phyloP scores from a whole-genome alignment of 2,797 vertebrate genomes.

The Calcarius lapponicus region DNA sequence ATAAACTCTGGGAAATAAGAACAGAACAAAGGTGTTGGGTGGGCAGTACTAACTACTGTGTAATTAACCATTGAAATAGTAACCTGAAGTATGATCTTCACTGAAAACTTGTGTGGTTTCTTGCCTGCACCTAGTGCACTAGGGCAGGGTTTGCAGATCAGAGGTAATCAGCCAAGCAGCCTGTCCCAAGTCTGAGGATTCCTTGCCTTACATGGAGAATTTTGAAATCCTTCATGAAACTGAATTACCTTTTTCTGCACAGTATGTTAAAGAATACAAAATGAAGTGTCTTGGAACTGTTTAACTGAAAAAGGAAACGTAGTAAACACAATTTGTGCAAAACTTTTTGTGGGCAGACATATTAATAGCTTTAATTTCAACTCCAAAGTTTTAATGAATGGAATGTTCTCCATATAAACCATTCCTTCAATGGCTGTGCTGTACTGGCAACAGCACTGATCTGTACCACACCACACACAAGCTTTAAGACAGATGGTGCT shows the following conservation, averaged over 20 bases:
- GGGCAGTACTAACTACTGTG: slow-evolving; percentile 36
- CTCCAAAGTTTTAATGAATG: background rate
- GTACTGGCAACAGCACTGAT: background rate
- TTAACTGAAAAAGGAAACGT: background rate
- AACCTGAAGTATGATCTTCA: background rate
- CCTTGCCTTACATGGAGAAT: background rate
- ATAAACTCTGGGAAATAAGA: slow-evolving; percentile 86
- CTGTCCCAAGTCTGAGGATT: background rate
- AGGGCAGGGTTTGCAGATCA: background rate
- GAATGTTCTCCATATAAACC: background rate
- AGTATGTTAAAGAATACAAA: background rate
- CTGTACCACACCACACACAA: background rate
- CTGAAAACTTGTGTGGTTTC: background rate
- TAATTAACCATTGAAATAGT: slow-evolving; percentile 11
- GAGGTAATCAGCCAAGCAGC: background rate
- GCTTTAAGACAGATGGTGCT: background rate
- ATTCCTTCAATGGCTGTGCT: background rate
- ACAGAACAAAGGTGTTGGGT: slow-evolving; percentile 57
- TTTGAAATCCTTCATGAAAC: slow-evolving; percentile 45
- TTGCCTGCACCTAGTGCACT: background rate
- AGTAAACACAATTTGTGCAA: background rate
- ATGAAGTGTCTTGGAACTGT: background rate
- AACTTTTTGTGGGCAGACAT: background rate
- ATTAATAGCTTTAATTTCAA: background rate
- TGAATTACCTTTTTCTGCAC: slow-evolving; percentile 29